Base-by-base conservation (phyloP, 2,888 invertebrate species). In the Aspidiotus rigidus region DNA sequence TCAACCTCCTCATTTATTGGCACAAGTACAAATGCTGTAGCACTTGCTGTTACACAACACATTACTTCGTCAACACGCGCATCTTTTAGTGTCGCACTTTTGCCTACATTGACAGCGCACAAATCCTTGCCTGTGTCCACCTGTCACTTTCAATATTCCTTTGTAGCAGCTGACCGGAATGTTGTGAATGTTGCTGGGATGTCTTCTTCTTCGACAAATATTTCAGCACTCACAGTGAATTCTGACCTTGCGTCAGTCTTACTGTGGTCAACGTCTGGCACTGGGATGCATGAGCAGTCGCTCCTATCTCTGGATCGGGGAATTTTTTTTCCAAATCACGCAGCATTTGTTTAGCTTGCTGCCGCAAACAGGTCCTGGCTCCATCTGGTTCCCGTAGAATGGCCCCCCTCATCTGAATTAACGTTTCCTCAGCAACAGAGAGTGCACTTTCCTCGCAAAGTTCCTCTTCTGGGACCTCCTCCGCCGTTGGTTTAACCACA, bases 261-360 rank as follows among this genome's bases (percentile, higher is more conserved):
- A n/a, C n/a, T n/a, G n/a, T n/a, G 40, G 41, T 61, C 61, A n/a
- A 8, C 61, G 7, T 61, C 41, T 10, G 61, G 41, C 13, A 61
- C 42, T 61, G 40, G 61, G 5, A 61, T 39, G 7, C 61, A n/a
- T n/a, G n/a, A n/a, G 15, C 61, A 7, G 61, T 61, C n/a, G 40
- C 10, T 6, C 61, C 42, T 41, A 61, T 41, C 5, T 61, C 42
- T 7, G 61, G 7, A 7, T 16, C 41, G 9, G 61, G 61, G n/a
- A 61, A 61, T 40, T 40, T n/a, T 7, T 10, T 41, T n/a, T 41
- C 61, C 7, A 42, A 61, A n/a, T 61, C 13, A 8, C 13, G 61
- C 42, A 13, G n/a, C 61, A 61, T 61, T 7, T 42, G 61, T 41
- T 61, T 61, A 7, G 61, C 61, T n/a, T 61, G 61, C n/a, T 61